A percentile compares a stretch with the other conserved stretches of the same genome.
Evolutionary conservation across 2,888 invertebrate species (phyloP).

Genomic region (Eupithecia abbreviata): DNA sequence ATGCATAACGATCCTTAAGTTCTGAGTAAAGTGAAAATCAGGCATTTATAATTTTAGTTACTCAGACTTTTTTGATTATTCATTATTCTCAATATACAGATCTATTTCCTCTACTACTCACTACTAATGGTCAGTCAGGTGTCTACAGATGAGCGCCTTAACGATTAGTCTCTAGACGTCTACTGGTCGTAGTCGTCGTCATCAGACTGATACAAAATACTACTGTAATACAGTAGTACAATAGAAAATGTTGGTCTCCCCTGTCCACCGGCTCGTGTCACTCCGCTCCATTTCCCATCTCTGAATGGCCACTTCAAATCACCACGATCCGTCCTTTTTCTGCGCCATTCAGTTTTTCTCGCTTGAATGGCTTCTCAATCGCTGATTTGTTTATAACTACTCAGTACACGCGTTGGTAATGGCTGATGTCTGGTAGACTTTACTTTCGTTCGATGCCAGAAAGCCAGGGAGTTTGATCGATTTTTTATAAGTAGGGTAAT

Average conservation of each 20-base stretch:
- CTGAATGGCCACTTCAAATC: slow-evolving; percentile 72
- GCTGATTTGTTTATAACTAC: slow-evolving; percentile 42
- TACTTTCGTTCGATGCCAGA: not conserved
- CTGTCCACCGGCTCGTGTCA: slow-evolving; percentile 72
- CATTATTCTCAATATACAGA: not conserved
- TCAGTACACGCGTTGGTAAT: not conserved
- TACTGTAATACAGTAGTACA: not conserved
- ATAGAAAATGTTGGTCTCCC: slow-evolving; percentile 57
- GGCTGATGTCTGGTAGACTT: not conserved
- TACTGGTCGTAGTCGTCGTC: too few species aligned
- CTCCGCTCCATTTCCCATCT: slow-evolving; percentile 68
- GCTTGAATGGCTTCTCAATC: slow-evolving; percentile 62
- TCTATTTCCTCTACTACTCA: not conserved
- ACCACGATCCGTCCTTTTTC: slow-evolving; percentile 59
- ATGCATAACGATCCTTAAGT: not conserved
- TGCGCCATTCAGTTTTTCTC: slow-evolving; percentile 49
- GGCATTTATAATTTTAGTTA: not conserved
- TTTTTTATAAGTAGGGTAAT: too few species aligned
- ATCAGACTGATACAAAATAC: too few species aligned
- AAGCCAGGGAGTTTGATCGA: not conserved
- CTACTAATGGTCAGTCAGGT: not conserved
- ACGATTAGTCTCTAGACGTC: too few species aligned
- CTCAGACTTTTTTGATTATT: not conserved
- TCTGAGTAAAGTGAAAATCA: not conserved
- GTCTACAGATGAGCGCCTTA: not conserved